Evolutionary conservation across 2,797 vertebrate species (phyloP), one percentile per base, ranked within the genome.

Genomic region (Chelonia mydas): DNA sequence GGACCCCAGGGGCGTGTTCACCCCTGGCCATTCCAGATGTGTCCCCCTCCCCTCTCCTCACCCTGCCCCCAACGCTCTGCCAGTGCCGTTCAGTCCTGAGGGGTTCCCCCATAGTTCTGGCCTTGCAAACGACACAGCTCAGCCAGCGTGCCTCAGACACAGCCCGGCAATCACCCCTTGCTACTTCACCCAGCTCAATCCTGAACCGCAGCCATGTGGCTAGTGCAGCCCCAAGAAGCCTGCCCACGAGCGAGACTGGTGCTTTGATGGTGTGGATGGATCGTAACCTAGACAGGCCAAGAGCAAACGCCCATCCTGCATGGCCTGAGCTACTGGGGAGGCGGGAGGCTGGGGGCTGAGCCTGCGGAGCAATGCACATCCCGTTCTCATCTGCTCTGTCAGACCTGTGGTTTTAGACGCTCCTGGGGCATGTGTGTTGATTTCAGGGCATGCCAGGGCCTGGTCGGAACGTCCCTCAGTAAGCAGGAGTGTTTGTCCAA

Each of bases 21-120:
- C 19, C n/a, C 65, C 1, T 17, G 21, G 5, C 65, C 9, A 21
- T 21, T 37, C n/a, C 25, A 0, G 1, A 13, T 3, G 1, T 28
- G 54, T 47, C 45, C 61, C 6, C 5, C 23, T 15, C 25, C 19
- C 9, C n/a, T 11, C 8, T 25, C 10, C 9, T 6, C 37, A 7
- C 10, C 68, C 21, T 74, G 68, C 68, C 37, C 41, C 74, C 25
- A 47, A 5, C 47, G 68, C n/a, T 72, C 19, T 41, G n/a, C 68
- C 68, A 2, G 10, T 5, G 9, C 68, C 11, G 23, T 41, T 37
- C 68, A 12, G 16, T 41, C n/a, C n/a, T 12, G 27, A 7, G 4
- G 11, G 10, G 37, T 13, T 8, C n/a, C 3, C 68, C 68, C n/a
- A 5, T 7, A 13, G 16, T 17, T n/a, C 61, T 16, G 33, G 31